Base-by-base conservation (phyloP, 2,888 invertebrate species). In the Epiblema foenella region DNA sequence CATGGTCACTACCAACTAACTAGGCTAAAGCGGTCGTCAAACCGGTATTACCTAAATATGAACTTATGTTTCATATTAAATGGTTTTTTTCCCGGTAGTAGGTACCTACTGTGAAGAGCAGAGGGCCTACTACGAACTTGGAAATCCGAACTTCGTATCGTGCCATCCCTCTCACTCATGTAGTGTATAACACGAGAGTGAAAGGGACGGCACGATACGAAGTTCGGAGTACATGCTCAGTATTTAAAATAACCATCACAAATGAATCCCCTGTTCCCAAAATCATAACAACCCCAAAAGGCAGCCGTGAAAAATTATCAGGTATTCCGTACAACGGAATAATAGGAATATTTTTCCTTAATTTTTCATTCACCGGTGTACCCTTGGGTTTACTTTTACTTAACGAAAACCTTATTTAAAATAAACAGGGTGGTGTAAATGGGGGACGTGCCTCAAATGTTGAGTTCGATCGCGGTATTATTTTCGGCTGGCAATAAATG, bases 401-500 rank as follows among this genome's bases (percentile, higher is more conserved):
- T 90, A 90, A 85, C 85, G 82, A 84, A 66, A 88, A 89, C 89
- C 89, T 91, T 90, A 91, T 91, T 92, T 90, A 91, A 91, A 91
- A 90, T 89, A 91, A 92, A 91, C 91, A 91, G 84, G 82, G 81
- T 83, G 85, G 89, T 87, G 90, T 90, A 89, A 91, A 90, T 88
- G 89, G 81, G 75, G 76, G 81, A 90, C 91, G 92, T 93, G 91
- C 85, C 85, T 79, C 78, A 87, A 90, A 89, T 92, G 83, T 85
- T 77, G 81, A 89, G 85, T 77, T 82, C 84, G 82, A 85, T 87
- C 85, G 79, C 80, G 75, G 83, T 86, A 86, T 88, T 89, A 89
- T 90, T 89, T 88, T 84, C 82, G 78, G 78, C 83, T 82, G 83
- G 84, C 81, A 85, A 85, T 87, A 88, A 86, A 85, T 75, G 81